Base-by-base conservation (phyloP, 2,797 vertebrate species). In the Danio kyathit region DNA sequence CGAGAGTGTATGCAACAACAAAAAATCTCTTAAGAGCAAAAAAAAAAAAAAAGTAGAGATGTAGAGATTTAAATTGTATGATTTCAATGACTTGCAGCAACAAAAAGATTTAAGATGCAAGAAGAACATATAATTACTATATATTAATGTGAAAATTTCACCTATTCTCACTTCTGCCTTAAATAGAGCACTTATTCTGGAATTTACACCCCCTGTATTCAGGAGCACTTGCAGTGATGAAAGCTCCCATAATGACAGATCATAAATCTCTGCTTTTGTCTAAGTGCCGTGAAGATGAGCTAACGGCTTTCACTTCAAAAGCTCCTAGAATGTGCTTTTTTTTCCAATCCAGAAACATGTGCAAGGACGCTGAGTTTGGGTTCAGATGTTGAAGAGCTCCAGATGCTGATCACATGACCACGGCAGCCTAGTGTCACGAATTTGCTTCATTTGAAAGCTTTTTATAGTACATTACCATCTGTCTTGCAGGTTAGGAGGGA, bases 371-470 rank as follows among this genome's bases (percentile, higher is more conserved):
- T n/a, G 51, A 52, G 70, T 29, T 67, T 54, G 46, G 49, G 71
- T 46, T 71, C 40, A 56, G 64, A 46, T 7, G 52, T 46, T 57
- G 60, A 54, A 66, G 60, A 61, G 38, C 41, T 29, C 84, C 81
- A 86, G 86, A 84, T 86, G 86, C 81, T 78, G 65, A 79, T 79
- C 83, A 86, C 79, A 83, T 74, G 72, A 83, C 40, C 46, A 76
- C 74, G 48, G 43, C 73, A 40, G 80, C 59, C 79, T 79, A 41
- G n/a, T 82, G 79, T 82, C 61, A 83, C 49, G 48, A 73, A 83
- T 74, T 73, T 79, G 21, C 63, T 66, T 75, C 40, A 44, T 72
- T 67, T 54, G 9, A 81, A 51, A 79, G 59, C 71, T 72, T 73
- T 75, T 74, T 77, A 82, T 80, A 67, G 66, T 0, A 56, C 51